phyloP scores from a whole-genome alignment of 1,140 invertebrate genomes.

The Bombus waltoni region DNA sequence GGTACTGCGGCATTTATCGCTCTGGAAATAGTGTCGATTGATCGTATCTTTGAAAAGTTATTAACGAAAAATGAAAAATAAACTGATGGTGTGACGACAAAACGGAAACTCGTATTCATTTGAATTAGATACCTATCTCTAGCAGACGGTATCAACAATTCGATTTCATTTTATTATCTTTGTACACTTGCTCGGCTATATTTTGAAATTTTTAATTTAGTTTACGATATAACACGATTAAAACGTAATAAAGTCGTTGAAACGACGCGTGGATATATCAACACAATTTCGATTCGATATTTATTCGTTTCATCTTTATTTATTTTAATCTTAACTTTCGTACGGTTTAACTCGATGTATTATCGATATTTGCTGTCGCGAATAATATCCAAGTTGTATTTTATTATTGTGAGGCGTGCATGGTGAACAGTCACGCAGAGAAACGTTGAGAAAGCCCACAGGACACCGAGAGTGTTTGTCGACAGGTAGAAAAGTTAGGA shows the following conservation, averaged over 20 bases:
- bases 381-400: not conserved
- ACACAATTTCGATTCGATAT: not conserved
- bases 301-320: not conserved
- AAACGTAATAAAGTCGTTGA: not conserved
- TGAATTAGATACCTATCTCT: constrained; percentile 1
- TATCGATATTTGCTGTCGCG: not conserved
- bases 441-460: not conserved
- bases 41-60: constrained; percentile 5
- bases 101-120: not conserved
- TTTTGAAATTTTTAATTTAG: not conserved
- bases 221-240: not conserved
- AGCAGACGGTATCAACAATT: not conserved
- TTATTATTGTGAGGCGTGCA: not conserved
- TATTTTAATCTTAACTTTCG: not conserved
- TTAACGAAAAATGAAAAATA: constrained; percentile 9
- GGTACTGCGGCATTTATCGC: not conserved
- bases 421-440: not conserved
- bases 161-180: not conserved
- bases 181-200: not conserved
- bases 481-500: constrained; percentile 25
- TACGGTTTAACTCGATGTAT: not conserved
- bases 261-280: not conserved
- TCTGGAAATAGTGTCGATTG: not conserved
- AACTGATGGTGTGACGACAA: not conserved
- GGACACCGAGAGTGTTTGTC: constrained; percentile 4